Percentiles rank a stretch among this genome's conserved stretches.
Evolutionary conservation across 2,888 invertebrate genomes (phyloP).

Genomic region (Dasysyrphus albostriatus): DNA sequence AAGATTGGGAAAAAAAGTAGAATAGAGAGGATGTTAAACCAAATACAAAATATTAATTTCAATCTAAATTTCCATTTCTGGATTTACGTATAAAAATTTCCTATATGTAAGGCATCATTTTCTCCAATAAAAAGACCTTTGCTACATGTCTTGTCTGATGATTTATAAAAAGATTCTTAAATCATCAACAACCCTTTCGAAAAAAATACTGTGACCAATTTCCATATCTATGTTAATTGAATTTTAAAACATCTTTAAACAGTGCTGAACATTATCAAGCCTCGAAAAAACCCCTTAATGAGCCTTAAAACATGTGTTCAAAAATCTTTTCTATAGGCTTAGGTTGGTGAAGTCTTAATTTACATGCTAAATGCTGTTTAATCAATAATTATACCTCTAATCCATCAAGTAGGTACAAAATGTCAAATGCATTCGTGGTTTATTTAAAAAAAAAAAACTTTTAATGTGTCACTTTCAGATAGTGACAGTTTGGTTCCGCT

Average conservation of each 20-base stretch:
- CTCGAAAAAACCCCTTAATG: conserved; percentile 23
- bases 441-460: conserved; percentile 38
- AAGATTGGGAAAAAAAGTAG: too few relatives aligned
- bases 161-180: too few relatives aligned
- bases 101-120: too few relatives aligned
- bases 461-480: conserved; percentile 49
- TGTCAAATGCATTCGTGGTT: conserved; percentile 83
- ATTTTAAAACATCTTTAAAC: conserved; percentile 25
- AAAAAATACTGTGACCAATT: background rate
- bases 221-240: conserved; percentile 16
- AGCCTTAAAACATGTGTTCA: conserved; percentile 53
- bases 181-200: too few relatives aligned
- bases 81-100: too few relatives aligned
- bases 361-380: conserved; percentile 81
- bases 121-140: too few relatives aligned
- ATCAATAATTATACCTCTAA: conserved; percentile 83
- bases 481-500: conserved; percentile 61
- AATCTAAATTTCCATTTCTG: too few relatives aligned
- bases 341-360: conserved; percentile 44
- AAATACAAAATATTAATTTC: too few relatives aligned
- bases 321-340: background rate
- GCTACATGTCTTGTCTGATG: too few relatives aligned
- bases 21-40: too few relatives aligned
- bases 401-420: conserved; percentile 82
- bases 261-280: background rate